These are phyloP conservation scores for Onychomys arenicola DNA, from an alignment of 2,797 vertebrate genomes.

Conservation along the genomic window DNA sequence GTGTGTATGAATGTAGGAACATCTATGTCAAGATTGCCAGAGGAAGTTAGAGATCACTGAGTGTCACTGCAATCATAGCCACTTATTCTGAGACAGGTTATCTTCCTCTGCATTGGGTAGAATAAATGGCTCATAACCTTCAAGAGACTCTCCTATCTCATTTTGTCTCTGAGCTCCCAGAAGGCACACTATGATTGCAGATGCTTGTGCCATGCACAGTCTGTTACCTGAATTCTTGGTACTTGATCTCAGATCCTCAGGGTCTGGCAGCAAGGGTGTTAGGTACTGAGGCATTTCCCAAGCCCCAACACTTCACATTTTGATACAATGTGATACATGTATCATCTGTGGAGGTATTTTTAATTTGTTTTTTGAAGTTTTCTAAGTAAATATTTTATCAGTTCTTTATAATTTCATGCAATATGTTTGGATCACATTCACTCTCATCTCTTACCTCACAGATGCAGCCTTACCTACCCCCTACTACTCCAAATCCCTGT, in stretches of 20 bases:
- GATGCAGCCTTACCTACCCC: too few species aligned
- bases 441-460: too few species aligned
- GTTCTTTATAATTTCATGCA: too few species aligned
- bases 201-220: background rate
- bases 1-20: too few species aligned
- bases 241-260: background rate
- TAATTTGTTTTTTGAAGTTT: too few species aligned
- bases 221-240: background rate
- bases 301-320: background rate
- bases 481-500: too few species aligned
- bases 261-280: background rate
- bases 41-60: too few species aligned
- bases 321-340: background rate
- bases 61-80: too few species aligned
- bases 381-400: too few species aligned
- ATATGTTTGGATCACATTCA: too few species aligned
- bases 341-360: background rate
- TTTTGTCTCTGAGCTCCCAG: background rate
- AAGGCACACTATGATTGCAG: background rate
- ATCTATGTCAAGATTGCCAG: too few species aligned
- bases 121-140: background rate
- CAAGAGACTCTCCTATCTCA: background rate
- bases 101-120: background rate
- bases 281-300: background rate
- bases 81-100: background rate